phyloP scores from a whole-genome alignment of 2,797 vertebrate species.

The Emydoidea blandingii region DNA sequence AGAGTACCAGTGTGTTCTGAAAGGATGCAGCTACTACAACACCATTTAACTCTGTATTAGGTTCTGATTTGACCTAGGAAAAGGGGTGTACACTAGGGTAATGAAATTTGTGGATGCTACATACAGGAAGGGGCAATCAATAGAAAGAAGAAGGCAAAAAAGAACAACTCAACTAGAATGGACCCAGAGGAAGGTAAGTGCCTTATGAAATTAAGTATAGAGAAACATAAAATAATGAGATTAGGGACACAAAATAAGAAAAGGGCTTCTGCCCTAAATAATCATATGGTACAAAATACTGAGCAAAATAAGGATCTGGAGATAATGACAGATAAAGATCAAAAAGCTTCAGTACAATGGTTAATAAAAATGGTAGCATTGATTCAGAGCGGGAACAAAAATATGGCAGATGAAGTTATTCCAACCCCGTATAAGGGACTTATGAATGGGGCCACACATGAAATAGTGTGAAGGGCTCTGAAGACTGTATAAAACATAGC shows the following conservation, averaged over 20 bases:
- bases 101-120: slow-evolving; percentile 28
- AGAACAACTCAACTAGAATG: slow-evolving; percentile 13
- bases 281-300: slow-evolving; percentile 5
- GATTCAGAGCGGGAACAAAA: not conserved
- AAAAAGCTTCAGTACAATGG: not conserved
- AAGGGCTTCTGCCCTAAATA: not conserved
- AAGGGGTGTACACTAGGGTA: not conserved
- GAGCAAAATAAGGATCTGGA: slow-evolving; percentile 2
- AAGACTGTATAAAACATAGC: slow-evolving; percentile 35
- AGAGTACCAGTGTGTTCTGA: not conserved
- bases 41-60: not conserved
- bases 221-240: slow-evolving; percentile 73
- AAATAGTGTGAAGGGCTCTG: not conserved
- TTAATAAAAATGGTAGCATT: slow-evolving; percentile 16
- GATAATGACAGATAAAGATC: not conserved
- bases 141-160: slow-evolving; percentile 53
- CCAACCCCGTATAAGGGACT: not conserved
- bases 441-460: slow-evolving; percentile 17
- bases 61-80: not conserved
- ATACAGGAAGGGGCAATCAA: not conserved
- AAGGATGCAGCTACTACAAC: not conserved
- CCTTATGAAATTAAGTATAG: slow-evolving; percentile 64
- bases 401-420: slow-evolving; percentile 16
- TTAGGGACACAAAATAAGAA: slow-evolving; percentile 56
- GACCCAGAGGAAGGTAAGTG: slow-evolving; percentile 45